Evolutionary conservation across 2,797 vertebrate genomes (phyloP).

Genomic region (Oreonectes daqikongensis): DNA sequence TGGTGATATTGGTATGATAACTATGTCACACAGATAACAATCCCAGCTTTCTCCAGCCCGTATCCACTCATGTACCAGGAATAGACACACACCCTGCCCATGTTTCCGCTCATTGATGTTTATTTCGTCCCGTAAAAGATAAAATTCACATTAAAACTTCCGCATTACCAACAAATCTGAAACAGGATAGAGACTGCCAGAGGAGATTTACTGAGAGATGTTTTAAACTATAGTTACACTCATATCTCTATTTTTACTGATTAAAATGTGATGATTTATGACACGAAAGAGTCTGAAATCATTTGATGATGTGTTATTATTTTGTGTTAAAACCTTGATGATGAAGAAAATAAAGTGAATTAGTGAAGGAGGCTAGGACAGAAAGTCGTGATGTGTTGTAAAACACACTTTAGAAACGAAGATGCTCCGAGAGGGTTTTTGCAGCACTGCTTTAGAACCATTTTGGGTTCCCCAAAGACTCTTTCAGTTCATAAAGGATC

Average conservation of each 20-base stretch:
- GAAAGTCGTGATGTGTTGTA: background rate
- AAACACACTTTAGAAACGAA: background rate
- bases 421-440: no score
- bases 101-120: constrained; percentile 3
- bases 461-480: no score
- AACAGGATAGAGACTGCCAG: background rate
- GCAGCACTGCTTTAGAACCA: no score
- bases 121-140: background rate
- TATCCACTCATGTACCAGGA: constrained; percentile 51
- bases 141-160: background rate
- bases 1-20: constrained; percentile 51
- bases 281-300: no score
- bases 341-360: background rate
- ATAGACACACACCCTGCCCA: constrained; percentile 48
- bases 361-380: background rate
- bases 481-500: no score
- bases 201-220: background rate
- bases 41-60: constrained; percentile 54
- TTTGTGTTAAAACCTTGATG: background rate
- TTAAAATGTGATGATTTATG: background rate
- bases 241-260: no score
- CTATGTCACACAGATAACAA: constrained; percentile 63
- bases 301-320: background rate
- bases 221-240: background rate
- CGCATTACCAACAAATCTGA: background rate